Percentiles rank a stretch among this genome's conserved stretches.
Evolutionary conservation across 2,113 vertebrate species (phyloP).

Genomic region (Python bivittatus): DNA sequence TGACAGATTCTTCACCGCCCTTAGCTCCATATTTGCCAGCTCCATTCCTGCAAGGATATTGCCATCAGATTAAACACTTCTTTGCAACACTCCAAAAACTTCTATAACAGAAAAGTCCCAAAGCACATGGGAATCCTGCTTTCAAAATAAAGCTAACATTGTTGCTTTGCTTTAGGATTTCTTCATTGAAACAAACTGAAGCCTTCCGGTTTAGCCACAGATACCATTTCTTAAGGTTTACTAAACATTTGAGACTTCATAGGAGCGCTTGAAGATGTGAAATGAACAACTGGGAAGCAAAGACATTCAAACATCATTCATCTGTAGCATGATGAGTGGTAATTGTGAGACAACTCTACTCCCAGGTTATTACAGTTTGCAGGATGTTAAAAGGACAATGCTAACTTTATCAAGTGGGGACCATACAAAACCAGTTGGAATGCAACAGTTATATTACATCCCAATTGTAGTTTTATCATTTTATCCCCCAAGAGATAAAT

Average conservation of each 20-base stretch:
- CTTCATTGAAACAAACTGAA: neutral
- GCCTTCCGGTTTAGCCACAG: neutral
- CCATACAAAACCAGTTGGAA: neutral
- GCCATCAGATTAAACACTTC: neutral
- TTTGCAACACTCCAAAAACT: neutral
- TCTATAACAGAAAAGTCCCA: slow-evolving; percentile 3
- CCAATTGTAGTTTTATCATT: neutral
- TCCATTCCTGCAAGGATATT: fast-evolving
- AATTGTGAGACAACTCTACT: neutral
- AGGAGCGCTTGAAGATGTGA: neutral
- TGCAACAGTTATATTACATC: neutral
- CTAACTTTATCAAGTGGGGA: neutral
- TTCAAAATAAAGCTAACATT: neutral
- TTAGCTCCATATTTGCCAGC: neutral
- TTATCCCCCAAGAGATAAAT: neutral
- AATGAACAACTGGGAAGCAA: neutral
- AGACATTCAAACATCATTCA: neutral
- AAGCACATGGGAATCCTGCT: neutral
- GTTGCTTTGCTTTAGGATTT: slow-evolving; percentile 1
- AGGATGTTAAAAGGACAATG: neutral
- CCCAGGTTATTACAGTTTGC: neutral
- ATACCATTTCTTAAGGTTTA: neutral
- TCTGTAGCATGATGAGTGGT: neutral
- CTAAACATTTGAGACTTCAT: slow-evolving; percentile 2
- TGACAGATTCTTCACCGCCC: neutral